Base-by-base conservation (phyloP, 2,797 vertebrate species). In the Buceros bicornis region DNA sequence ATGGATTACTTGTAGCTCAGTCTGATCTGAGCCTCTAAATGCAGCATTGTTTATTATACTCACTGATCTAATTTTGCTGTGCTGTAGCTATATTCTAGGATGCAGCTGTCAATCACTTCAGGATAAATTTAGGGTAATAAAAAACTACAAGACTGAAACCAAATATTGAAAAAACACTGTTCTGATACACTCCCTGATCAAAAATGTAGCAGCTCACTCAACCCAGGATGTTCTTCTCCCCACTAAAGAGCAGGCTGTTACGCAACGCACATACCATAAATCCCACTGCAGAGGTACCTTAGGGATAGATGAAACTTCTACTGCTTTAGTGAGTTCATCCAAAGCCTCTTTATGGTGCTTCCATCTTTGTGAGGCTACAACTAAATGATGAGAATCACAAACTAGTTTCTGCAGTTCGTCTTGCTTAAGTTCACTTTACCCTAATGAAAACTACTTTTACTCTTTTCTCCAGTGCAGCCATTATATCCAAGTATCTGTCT, bases 301-400 rank as follows among this genome's bases (percentile, higher is more conserved):
- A 45, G 81, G 79, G 58, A 85, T 3, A 29, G 74, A 84, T 61
- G 74, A 78, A 83, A 81, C 51, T 70, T 72, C 89, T 89, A 20
- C 26, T 74, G 82, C 91, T 80, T 91, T 93, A 45, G 40, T 82
- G 91, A 96, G 90, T 56, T 95, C 81, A 56, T 96, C 26, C 69
- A 80, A 80, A 88, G 65, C 80, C 61, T 97, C 90, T 89, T 79
- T 61, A 67, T 76, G 43, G 21, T 20, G 25, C 93, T 93, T 86
- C 33, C 28, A 1, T 42, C 93, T 97, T 88, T 96, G 76, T 5
- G 31, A 94, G 86, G 50, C 47, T 79, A 88, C 43, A 88, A 73
- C 67, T 60, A 87, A 91, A 82, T 90, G 78, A 94, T 56, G 48
- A 81, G 85, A 57, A 91, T 82, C 57, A 83, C 57, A 87, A 71